These are phyloP conservation scores for Gastrophryne carolinensis DNA, from an alignment of 2,797 vertebrate genomes.

Conservation along the genomic window DNA sequence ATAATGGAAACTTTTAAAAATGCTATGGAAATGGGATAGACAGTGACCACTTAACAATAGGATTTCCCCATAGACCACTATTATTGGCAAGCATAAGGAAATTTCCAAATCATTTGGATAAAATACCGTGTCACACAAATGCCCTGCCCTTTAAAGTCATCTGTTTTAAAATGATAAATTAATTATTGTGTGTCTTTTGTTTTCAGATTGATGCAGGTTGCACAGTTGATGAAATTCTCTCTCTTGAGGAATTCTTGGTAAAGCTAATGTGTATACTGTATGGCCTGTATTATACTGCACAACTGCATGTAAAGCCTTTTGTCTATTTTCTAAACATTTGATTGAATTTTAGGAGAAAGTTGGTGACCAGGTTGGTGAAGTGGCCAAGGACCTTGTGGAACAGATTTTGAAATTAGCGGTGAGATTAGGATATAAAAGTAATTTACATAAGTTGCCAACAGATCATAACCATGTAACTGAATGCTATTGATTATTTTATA, in stretches of 20 bases:
- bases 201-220: conserved; percentile 5
- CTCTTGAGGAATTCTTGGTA: conserved; percentile 3
- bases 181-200: no score
- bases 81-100: no score
- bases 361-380: conserved; percentile 19
- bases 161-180: no score
- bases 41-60: no score
- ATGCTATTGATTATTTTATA: not conserved
- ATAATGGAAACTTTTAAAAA: no score
- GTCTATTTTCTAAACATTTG: not conserved
- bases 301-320: not conserved
- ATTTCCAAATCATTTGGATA: no score
- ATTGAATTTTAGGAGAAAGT: not conserved
- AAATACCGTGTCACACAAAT: no score
- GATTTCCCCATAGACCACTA: no score
- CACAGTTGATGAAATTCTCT: not conserved
- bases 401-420: not conserved
- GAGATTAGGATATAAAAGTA: not conserved
- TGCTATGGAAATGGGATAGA: no score
- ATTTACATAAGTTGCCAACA: not conserved
- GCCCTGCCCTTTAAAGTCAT: no score
- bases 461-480: no score
- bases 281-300: not conserved
- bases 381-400: not conserved
- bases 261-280: not conserved